These are phyloP conservation scores for Malurus leucopterus DNA, from an alignment of 2,797 vertebrate species.

Conservation along the genomic window DNA sequence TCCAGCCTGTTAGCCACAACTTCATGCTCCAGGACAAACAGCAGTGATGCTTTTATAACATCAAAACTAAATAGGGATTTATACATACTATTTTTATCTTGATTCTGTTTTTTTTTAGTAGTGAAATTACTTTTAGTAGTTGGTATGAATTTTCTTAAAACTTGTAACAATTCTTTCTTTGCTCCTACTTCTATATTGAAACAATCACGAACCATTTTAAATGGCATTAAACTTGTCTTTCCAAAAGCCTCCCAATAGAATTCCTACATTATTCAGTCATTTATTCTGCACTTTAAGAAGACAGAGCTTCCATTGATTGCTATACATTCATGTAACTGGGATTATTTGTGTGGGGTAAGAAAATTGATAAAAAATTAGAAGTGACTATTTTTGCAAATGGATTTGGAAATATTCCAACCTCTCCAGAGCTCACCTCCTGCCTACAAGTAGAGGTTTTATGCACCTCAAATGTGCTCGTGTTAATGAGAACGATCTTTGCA, in stretches of 20 bases:
- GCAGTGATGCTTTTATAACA: not conserved
- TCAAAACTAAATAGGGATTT: slow-evolving; percentile 22
- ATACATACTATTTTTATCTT: not conserved
- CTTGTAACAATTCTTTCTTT: not conserved
- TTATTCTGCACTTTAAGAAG: not conserved
- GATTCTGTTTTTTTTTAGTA: not conserved
- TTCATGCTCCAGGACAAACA: not conserved
- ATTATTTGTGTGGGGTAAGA: not conserved
- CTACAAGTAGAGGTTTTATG: not conserved
- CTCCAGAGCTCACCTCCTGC: not conserved
- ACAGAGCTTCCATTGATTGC: slow-evolving; percentile 8
- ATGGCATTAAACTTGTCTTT: not conserved
- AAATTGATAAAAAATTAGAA: slow-evolving; percentile 3
- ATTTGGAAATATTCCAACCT: not conserved
- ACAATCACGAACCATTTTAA: not conserved
- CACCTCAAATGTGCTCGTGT: not conserved
- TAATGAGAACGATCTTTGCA: not conserved
- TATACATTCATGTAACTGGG: not conserved
- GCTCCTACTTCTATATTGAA: not conserved
- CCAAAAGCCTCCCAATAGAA: not conserved
- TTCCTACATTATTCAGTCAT: not conserved
- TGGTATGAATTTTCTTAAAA: not conserved
- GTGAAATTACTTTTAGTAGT: slow-evolving; percentile 12
- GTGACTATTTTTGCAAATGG: not conserved
- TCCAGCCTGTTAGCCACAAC: not conserved